A percentile compares a stretch with the other conserved stretches of the same genome.
Evolutionary conservation across 2,113 vertebrate genomes (phyloP).

Genomic region (Prietella phreatophila): DNA sequence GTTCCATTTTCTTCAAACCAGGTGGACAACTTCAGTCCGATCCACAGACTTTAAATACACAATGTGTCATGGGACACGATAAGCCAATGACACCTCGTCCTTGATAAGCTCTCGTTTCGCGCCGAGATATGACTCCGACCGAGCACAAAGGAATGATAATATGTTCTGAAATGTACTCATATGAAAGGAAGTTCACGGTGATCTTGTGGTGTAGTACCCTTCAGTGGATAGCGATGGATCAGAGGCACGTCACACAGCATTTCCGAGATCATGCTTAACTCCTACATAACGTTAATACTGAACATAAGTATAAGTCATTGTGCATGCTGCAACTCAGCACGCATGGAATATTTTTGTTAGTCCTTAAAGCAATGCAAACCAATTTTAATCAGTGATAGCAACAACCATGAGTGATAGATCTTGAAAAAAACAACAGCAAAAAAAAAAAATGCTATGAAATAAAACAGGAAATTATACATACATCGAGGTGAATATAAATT

Average conservation of each 20-base stretch:
- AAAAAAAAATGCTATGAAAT: not conserved
- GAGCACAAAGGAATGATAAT: slow-evolving; percentile 26
- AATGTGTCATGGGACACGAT: slow-evolving; percentile 42
- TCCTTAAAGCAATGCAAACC: not conserved
- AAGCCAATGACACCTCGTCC: slow-evolving; percentile 47
- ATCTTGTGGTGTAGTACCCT: slow-evolving; percentile 9
- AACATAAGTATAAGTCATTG: not conserved
- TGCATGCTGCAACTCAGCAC: not conserved
- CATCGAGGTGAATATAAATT: not conserved
- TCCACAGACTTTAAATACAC: slow-evolving; percentile 41
- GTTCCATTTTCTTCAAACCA: slow-evolving; percentile 39
- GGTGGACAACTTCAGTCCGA: slow-evolving; percentile 47
- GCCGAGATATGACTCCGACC: slow-evolving; percentile 19
- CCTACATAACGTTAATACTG: not conserved
- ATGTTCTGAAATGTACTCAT: slow-evolving; percentile 8
- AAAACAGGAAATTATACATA: not conserved
- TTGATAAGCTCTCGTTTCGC: slow-evolving; percentile 30
- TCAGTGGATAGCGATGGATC: not conserved
- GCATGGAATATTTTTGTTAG: not conserved
- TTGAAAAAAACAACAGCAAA: not conserved
- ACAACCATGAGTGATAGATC: not conserved
- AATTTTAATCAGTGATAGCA: not conserved
- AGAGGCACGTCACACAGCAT: not conserved
- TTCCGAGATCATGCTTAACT: not conserved
- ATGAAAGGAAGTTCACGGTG: slow-evolving; percentile 1